These are phyloP conservation scores for Synergus japonicus DNA, from an alignment of 2,888 invertebrate species.

Conservation along the genomic window DNA sequence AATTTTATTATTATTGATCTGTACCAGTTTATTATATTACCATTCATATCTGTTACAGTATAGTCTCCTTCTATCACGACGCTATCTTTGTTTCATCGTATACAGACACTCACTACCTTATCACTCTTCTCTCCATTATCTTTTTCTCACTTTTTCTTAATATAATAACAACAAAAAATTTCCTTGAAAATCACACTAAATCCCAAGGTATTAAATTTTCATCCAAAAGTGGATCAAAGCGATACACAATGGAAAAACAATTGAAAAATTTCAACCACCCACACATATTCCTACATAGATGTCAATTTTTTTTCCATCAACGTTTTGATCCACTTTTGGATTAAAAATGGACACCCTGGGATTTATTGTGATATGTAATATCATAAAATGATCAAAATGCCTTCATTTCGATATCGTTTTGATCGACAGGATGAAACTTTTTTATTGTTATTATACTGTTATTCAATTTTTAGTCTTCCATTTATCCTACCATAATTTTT, in stretches of 20 bases:
- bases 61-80: conserved; percentile 37
- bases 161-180: conserved; percentile 20
- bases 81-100: conserved; percentile 43
- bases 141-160: conserved; percentile 8
- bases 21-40: conserved; percentile 44
- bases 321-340: no score
- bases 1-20: conserved; percentile 56
- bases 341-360: no score
- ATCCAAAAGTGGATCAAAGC: no score
- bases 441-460: conserved; percentile 44
- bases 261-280: no score
- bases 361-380: no score
- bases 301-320: no score
- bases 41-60: conserved; percentile 37
- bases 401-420: background rate
- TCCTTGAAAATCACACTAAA: background rate
- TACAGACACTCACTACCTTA: conserved; percentile 40
- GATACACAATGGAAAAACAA: no score
- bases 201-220: no score
- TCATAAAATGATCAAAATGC: no score
- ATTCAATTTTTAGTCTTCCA: conserved; percentile 48
- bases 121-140: conserved; percentile 32
- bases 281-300: no score
- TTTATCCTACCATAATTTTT: conserved; percentile 40
- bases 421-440: background rate